Base-by-base conservation (phyloP, 2,113 vertebrate species). In the Uropsilus gracilis region DNA sequence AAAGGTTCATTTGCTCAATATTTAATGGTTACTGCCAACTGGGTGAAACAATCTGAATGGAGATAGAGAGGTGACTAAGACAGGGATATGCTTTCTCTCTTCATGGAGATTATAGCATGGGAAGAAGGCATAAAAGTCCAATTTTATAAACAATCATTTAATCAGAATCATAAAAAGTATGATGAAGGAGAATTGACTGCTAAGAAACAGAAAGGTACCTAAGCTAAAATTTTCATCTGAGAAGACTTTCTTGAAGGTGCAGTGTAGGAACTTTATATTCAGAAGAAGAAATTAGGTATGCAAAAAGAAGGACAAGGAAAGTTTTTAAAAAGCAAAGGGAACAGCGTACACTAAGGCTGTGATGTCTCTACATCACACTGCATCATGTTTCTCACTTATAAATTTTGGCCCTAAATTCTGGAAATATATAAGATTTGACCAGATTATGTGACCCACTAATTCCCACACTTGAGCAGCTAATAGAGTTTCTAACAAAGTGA, bases 141-240 rank as follows among this genome's bases (percentile, higher is more conserved):
- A 6, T 53, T 87, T 76, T n/a, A 88, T 18, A 90, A 87, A 17
- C 64, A 37, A 59, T 57, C 44, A 37, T 34, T 94, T 85, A 77
- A 63, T 48, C 30, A 4, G 10, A 84, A 50, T 66, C 39, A 34
- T 61, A 32, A 55, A 8, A 26, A 30, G 13, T 32, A 2, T 6
- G 11, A 26, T 14, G n/a, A 32, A 93, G 53, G 14, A 39, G 32
- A 22, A 20, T 13, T 53, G 6, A 2, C n/a, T n/a, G 26, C 73
- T 66, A 55, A 37, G 34, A 92, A 89, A 61, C 16, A 93, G n/a
- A 75, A 53, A 82, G 32, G 14, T 18, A 46, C 18, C 34, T 75
- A 8, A 82, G 30, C 28, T 90, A 3, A 26, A 20, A 44, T 71
- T 66, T 37, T 63, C 22, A 68, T 42, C 22, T 69, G 20, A 46